phyloP scores from a whole-genome alignment of 1,140 invertebrate genomes.

The Tetranychus cinnabarinus region DNA sequence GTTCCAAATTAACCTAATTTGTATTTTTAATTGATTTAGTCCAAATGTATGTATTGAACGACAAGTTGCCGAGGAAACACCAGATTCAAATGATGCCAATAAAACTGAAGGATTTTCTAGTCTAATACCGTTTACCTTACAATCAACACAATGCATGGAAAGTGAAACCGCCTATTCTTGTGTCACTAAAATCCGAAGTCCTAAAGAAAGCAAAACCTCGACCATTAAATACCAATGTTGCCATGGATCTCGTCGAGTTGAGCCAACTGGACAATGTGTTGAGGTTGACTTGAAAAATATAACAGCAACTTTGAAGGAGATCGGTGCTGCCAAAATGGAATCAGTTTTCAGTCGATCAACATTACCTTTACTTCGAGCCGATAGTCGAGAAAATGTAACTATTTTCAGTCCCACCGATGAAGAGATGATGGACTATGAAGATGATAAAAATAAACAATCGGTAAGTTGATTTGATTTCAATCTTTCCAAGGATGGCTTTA shows the following conservation, averaged over 20 bases:
- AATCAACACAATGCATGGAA: slow-evolving; percentile 28
- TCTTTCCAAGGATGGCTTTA: too few species aligned
- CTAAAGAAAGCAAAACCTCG: slow-evolving; percentile 30
- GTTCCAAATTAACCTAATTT: background rate
- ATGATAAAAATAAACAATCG: slow-evolving; percentile 10
- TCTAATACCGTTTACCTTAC: slow-evolving; percentile 20
- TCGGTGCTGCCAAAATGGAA: slow-evolving; percentile 29
- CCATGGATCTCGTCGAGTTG: slow-evolving; percentile 27
- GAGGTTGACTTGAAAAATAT: slow-evolving; percentile 25
- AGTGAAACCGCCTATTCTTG: slow-evolving; percentile 31
- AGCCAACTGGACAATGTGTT: slow-evolving; percentile 22
- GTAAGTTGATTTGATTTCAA: background rate
- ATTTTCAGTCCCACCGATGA: slow-evolving; percentile 30
- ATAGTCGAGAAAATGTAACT: slow-evolving; percentile 23
- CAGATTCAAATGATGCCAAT: slow-evolving; percentile 10
- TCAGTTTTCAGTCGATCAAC: background rate
- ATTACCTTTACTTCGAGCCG: slow-evolving; percentile 6
- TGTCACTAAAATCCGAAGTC: slow-evolving; percentile 28
- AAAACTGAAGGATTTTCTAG: slow-evolving; percentile 11
- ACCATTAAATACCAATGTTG: slow-evolving; percentile 33
- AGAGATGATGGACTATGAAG: slow-evolving; percentile 20
- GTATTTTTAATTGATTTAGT: slow-evolving; percentile 7
- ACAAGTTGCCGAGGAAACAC: slow-evolving; percentile 21
- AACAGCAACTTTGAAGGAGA: slow-evolving; percentile 25
- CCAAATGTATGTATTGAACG: slow-evolving; percentile 27